Evolutionary conservation across 2,113 vertebrate genomes (phyloP).

Genomic region (Australoheros scitulus): DNA sequence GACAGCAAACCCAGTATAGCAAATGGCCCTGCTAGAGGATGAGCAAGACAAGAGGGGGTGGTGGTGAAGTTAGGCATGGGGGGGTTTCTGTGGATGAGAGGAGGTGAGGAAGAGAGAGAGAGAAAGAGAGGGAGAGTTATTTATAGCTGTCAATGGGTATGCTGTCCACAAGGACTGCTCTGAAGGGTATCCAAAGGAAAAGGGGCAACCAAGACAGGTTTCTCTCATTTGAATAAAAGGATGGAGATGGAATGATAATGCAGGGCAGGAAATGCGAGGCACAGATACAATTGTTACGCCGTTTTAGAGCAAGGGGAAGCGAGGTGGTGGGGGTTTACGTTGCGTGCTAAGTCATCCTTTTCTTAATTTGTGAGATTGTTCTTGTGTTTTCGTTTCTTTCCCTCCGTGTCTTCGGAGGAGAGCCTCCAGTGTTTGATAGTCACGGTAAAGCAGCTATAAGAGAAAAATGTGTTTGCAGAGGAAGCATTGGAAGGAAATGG

Average conservation of each 20-base stretch:
- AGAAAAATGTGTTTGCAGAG: constrained; percentile 21
- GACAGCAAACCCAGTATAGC: constrained; percentile 57
- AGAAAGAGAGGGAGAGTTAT: constrained; percentile 67
- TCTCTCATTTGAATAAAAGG: constrained; percentile 72
- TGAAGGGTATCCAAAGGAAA: constrained; percentile 81
- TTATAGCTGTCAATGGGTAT: constrained; percentile 81
- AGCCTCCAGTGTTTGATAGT: constrained; percentile 26
- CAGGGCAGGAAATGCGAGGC: constrained; percentile 18
- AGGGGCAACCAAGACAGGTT: constrained; percentile 66
- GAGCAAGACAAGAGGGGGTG: constrained; percentile 26
- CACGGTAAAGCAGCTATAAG: constrained; percentile 1
- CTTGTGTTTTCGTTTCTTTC: not conserved
- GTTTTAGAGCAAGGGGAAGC: not conserved
- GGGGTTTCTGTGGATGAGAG: not conserved
- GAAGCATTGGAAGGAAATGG: constrained; percentile 55
- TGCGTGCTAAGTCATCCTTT: constrained; percentile 19
- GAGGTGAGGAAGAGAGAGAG: constrained; percentile 1
- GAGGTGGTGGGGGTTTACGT: not conserved
- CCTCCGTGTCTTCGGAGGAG: constrained; percentile 2
- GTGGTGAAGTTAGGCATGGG: constrained; percentile 4
- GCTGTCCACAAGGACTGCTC: constrained; percentile 78
- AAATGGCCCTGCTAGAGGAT: constrained; percentile 60
- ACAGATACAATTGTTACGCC: constrained; percentile 16
- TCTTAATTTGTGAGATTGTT: constrained; percentile 12
- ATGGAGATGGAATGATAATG: constrained; percentile 43